Base-by-base conservation (phyloP, 2,797 vertebrate genomes). In the Alcedo atthis region DNA sequence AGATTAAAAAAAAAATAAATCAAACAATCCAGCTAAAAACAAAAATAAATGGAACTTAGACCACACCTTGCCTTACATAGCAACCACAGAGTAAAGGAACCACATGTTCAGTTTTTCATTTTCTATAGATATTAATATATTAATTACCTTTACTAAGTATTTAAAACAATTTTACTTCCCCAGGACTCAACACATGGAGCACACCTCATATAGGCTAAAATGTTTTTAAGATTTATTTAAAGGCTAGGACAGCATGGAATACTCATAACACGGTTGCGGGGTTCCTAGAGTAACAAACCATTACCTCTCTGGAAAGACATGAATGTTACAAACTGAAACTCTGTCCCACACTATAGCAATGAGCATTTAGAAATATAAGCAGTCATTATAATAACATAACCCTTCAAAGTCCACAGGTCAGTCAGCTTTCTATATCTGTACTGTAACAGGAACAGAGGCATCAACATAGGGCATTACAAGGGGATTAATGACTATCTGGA, bases 401-500 rank as follows among this genome's bases (percentile, higher is more conserved):
- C 26, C 21, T 91, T 68, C 35, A 21, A 82, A 85, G 67, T 61
- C 33, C 48, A 68, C 6, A 81, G 55, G 55, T 69, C 71, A 61
- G 26, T 40, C 85, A 81, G 55, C 54, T 78, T 90, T 73, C 76
- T 48, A 14, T 57, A 92, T 88, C 61, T 81, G 35, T 55, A 25
- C 20, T 75, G 8, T 59, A 87, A 71, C 25, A 85, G 80, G 55
- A 91, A 93, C 71, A 64, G 58, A 67, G 70, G 86, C 70, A 93
- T 53, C 68, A 88, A 66, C 86, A 79, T 6, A 78, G 75, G 84
- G 92, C 93, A 86, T 92, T 93, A 93, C 49, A 78, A 24, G 8
- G 68, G 69, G 90, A 94, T 92, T 92, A 95, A 94, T 79, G 91
- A 92, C 89, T 89, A 74, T 81, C 66, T 88, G 61, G 64, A 85